A percentile compares a stretch with the other conserved stretches of the same genome.
These are phyloP conservation scores for Gadus macrocephalus DNA, from an alignment of 2,113 vertebrate genomes.

Conservation along the genomic window DNA sequence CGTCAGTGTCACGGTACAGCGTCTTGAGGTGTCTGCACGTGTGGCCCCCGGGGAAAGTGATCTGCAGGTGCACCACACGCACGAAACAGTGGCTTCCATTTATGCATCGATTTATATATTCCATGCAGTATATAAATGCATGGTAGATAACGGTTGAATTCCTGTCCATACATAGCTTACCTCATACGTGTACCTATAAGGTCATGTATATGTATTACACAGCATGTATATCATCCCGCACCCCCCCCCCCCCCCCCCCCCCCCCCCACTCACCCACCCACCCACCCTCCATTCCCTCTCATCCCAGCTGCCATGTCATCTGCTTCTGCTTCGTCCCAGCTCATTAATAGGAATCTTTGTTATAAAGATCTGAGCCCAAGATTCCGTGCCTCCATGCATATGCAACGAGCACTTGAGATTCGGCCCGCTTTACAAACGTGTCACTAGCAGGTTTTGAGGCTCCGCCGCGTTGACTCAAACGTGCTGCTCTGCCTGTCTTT, in stretches of 20 bases:
- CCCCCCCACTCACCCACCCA: slow-evolving; percentile 36
- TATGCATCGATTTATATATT: too few relatives aligned
- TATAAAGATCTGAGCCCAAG: slow-evolving; percentile 73
- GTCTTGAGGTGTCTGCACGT: neutral
- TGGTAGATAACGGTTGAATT: neutral
- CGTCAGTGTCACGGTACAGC: slow-evolving; percentile 33
- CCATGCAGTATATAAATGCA: slow-evolving; percentile 1
- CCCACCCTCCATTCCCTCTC: slow-evolving; percentile 55
- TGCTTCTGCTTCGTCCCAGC: slow-evolving; percentile 70
- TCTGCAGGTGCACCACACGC: too few relatives aligned
- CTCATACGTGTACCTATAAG: neutral
- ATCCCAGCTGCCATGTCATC: slow-evolving; percentile 69
- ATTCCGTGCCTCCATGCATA: slow-evolving; percentile 70
- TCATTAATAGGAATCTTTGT: slow-evolving; percentile 80
- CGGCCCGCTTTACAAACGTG: too few relatives aligned
- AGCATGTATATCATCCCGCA: slow-evolving; percentile 18
- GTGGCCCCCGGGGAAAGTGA: neutral
- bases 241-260: slow-evolving; percentile 40
- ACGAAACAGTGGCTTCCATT: too few relatives aligned
- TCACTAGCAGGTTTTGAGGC: too few relatives aligned
- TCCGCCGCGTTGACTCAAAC: too few relatives aligned
- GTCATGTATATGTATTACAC: neutral
- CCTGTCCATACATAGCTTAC: neutral
- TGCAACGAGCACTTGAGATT: slow-evolving; percentile 56
- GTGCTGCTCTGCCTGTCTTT: too few relatives aligned